Evolutionary conservation across 2,888 invertebrate genomes (phyloP), one percentile per base, ranked within the genome.

Genomic region (Leptopilina syphax): DNA sequence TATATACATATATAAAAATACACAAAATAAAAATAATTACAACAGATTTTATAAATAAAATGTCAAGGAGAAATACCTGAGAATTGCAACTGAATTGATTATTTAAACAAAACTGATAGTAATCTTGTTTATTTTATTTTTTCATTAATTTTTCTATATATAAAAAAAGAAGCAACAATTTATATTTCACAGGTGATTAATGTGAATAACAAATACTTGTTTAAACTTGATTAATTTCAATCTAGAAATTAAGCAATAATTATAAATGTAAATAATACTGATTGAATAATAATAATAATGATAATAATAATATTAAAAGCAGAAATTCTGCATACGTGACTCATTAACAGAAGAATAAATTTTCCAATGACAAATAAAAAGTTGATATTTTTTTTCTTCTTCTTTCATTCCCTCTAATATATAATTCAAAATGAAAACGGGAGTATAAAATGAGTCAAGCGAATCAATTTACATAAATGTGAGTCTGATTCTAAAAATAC

Each of bases 161-260:
- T 34, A 1, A 63, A 63, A 63, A 63, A 63, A 63, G 18, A 24
- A 18, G 63, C 18, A 63, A 63, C 24, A 50, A 50, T 8, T 8
- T 50, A 47, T 8, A 50, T 50, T 12, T 12, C n/a, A 12, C 65
- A 65, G 9, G 65, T 65, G 41, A 24, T 65, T 47, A 67, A 67
- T 67, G 44, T 24, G 10, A 44, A 47, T 47, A 65, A 27, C 34
- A 10, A 27, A 12, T 4, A 44, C 66, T 70, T 54, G 27, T 18
- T 13, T 0, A 54, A 70, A 27, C 50, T 54, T 54, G 27, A 54
- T 54, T 70, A 54, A 73, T 54, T 73, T 73, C 54, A 1, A 12
- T 73, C 73, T 57, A 34, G n/a, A 34, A 73, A 34, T 73, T 57
- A 54, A 57, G 73, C n/a, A 73, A 73, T 27, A 73, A 57, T 73